These are phyloP conservation scores for Eudasyphora cyanicolor DNA, from an alignment of 2,888 invertebrate species.

Conservation along the genomic window DNA sequence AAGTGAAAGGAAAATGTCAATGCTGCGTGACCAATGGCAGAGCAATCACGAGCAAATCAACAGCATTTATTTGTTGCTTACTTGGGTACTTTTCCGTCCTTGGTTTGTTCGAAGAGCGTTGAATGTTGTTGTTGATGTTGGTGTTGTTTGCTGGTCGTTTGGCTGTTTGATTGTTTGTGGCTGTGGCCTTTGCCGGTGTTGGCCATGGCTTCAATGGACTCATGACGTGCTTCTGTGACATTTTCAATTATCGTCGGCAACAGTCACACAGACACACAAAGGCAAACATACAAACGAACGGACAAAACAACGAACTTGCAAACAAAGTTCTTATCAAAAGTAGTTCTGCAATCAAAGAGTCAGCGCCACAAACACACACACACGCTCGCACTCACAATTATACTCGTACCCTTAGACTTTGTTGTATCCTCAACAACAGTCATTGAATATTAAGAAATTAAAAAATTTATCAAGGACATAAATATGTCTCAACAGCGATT, in stretches of 20 bases:
- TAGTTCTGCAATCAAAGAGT: neutral
- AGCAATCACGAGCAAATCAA: slow-evolving; percentile 53
- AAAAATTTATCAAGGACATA: slow-evolving; percentile 33
- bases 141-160: slow-evolving; percentile 17
- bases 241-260: slow-evolving; percentile 52
- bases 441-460: slow-evolving; percentile 37
- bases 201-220: slow-evolving; percentile 37
- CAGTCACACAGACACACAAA: slow-evolving; percentile 11
- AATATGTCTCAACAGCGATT: slow-evolving; percentile 11
- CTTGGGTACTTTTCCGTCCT: neutral
- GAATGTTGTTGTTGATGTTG: slow-evolving; percentile 14
- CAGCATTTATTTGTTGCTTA: slow-evolving; percentile 30
- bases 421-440: slow-evolving; percentile 1
- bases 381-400: too few relatives aligned
- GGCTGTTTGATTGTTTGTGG: slow-evolving; percentile 18
- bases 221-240: slow-evolving; percentile 54
- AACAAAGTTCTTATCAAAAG: neutral
- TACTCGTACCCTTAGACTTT: too few relatives aligned
- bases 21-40: slow-evolving; percentile 62
- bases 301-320: slow-evolving; percentile 1
- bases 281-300: neutral
- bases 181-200: neutral
- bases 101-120: slow-evolving; percentile 3
- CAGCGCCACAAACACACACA: neutral
- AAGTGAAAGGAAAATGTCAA: slow-evolving; percentile 18